Evolutionary conservation across 2,113 vertebrate species (phyloP), one percentile per base, ranked within the genome.

Genomic region (Microtus oregoni): DNA sequence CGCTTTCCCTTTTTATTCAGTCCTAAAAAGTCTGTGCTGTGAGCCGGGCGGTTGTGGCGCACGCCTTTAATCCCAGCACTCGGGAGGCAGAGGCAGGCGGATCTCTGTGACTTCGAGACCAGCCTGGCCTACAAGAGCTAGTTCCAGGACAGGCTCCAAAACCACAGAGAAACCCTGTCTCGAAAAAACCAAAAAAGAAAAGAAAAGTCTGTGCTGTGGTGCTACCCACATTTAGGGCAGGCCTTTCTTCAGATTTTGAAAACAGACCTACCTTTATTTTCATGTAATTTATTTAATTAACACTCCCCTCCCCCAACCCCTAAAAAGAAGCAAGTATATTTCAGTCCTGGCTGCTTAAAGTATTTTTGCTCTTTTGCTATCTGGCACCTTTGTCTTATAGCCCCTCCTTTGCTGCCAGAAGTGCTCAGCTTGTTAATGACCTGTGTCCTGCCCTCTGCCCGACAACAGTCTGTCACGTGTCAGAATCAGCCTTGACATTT

Each of bases 241-340:
- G 85, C 44, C 65, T 70, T n/a, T 30, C 20, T 87, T 68, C 35
- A 67, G 19, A 82, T 55, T 82, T 77, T 65, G 41, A 68, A 24
- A 32, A 38, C 67, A 7, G 3, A 26, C 73, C 32, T 38, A 67
- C 22, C 70, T 89, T 41, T 17, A 41, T 76, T 93, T 96, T 91
- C 87, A 85, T 73, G 50, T 89, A 41, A 78, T 83, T 91, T 87
- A 19, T 97, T 87, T 89, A 75, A 75, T 55, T 63, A 65, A 32
- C 68, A 89, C 30, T 32, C 22, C 73, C 78, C 83, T 70, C 0
- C 30, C 35, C 19, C 41, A 89, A n/a, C 70, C 8, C 17, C 17
- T 3, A 72, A n/a, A n/a, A n/a, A 72, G 8, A 70, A 38, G 26
- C 65, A 52, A 79, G 2, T 61, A 3, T 85, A 63, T 90, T 85